These are phyloP conservation scores for Caenorhabditis zanzibari DNA, from an alignment of 2,888 invertebrate species.

Conservation along the genomic window DNA sequence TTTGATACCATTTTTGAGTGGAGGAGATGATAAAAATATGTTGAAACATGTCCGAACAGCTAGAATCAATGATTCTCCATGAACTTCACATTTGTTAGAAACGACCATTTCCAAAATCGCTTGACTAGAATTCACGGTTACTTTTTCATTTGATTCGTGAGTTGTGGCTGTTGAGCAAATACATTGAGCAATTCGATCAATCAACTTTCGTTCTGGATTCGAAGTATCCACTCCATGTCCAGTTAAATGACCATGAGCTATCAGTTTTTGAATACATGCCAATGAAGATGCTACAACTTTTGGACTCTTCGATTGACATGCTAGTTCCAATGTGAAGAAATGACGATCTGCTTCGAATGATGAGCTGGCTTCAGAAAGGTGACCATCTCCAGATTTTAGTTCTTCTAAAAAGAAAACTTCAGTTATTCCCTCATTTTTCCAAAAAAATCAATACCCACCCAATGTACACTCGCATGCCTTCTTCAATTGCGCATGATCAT, in stretches of 20 bases:
- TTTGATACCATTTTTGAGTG: conserved; percentile 92
- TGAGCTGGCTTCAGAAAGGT: conserved; percentile 72
- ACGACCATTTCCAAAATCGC: conserved; percentile 97
- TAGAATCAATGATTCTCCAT: conserved; percentile 95
- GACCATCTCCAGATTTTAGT: conserved; percentile 71
- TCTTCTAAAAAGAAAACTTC: conserved; percentile 80
- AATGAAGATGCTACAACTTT: conserved; percentile 96
- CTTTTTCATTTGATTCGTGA: conserved; percentile 97
- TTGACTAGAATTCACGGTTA: conserved; percentile 97
- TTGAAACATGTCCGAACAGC: conserved; percentile 96
- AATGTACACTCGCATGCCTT: conserved; percentile 97
- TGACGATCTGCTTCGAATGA: conserved; percentile 93
- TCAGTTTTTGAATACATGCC: conserved; percentile 96
- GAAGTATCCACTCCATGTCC: conserved; percentile 95
- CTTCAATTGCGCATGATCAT: conserved; percentile 83
- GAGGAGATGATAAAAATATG: conserved; percentile 93
- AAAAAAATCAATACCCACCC: conserved; percentile 86
- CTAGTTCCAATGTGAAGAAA: conserved; percentile 97
- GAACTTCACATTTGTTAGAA: conserved; percentile 99
- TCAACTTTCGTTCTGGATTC: conserved; percentile 93
- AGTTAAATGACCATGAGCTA: conserved; percentile 98
- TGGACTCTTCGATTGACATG: conserved; percentile 96
- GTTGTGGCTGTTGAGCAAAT: conserved; percentile 98
- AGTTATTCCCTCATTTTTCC: neutral
- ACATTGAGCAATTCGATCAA: conserved; percentile 97